phyloP scores from a whole-genome alignment of 2,797 vertebrate genomes.

The Caiman crocodilus region DNA sequence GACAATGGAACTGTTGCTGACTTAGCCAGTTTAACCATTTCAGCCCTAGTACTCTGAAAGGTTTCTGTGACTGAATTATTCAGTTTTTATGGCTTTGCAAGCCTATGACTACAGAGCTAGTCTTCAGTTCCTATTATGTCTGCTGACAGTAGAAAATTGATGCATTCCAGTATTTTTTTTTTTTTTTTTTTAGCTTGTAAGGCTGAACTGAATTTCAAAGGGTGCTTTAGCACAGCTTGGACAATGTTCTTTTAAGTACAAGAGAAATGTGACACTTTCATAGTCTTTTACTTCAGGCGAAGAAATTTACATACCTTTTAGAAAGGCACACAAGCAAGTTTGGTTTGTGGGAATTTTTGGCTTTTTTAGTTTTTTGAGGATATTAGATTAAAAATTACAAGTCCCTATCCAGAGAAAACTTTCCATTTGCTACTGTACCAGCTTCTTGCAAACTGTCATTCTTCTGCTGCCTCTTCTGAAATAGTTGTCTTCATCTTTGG shows the following conservation, averaged over 20 bases:
- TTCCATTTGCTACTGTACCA: neutral
- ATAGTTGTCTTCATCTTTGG: neutral
- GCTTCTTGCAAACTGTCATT: neutral
- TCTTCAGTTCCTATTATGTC: neutral
- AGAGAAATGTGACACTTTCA: neutral
- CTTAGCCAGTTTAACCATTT: constrained; percentile 34
- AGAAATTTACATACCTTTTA: neutral
- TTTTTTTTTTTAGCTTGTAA: neutral
- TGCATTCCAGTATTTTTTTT: neutral
- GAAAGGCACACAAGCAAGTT: neutral
- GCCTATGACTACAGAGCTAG: constrained; percentile 28
- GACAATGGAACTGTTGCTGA: constrained; percentile 67
- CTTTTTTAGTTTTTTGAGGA: neutral
- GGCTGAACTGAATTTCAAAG: neutral
- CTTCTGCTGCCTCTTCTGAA: neutral
- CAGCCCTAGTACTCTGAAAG: constrained; percentile 56
- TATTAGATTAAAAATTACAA: neutral
- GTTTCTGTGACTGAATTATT: constrained; percentile 42
- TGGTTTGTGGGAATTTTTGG: neutral
- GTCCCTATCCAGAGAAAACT: neutral
- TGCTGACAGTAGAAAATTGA: neutral
- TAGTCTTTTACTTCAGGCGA: neutral
- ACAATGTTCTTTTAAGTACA: neutral
- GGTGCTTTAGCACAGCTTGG: neutral
- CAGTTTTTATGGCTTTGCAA: constrained; percentile 13